Base-by-base conservation (phyloP, 2,888 invertebrate genomes). In the Malthinus seriepunctatus region DNA sequence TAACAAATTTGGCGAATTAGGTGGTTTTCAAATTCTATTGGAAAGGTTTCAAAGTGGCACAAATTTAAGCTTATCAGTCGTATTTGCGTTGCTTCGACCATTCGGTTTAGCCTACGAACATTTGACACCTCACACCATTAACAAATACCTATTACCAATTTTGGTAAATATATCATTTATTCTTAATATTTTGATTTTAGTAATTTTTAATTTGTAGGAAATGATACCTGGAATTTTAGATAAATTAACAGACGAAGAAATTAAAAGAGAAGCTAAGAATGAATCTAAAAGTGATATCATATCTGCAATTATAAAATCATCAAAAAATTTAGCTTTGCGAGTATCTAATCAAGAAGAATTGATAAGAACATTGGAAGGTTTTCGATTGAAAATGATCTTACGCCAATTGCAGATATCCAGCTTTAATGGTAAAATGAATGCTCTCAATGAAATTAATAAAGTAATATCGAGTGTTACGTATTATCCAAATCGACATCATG, bases 341-440 rank as follows among this genome's bases (percentile, higher is more conserved):
- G 87, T 95, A 60, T 89, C 90, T 0, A 88, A 89, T 66, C 91
- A 92, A 74, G 95, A 96, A 71, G 94, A 90, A 72, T 84, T 85
- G 69, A 86, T 88, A 66, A 86, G 88, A 66, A 82, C 77, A 4
- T 83, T 97, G 71, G 97, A 97, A 84, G 93, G 95, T 81, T 95
- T 97, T 84, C 86, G 97, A 70, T 83, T 97, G 68, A 95, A 96
- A 83, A 96, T 97, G 93, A 96, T 97, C 73, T 83, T 97, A 44
- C 68, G 78, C 76, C 87, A 95, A 71, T 81, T 97, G 66, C 95
- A 96, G 84, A 95, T 97, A 78, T 96, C 97, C 15, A 97, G 97
- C 51, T 98, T 97, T 77, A 97, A 97, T 81, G 97, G 97, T 34
- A 97, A 97, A 84, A 98, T 98, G 97, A 97, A 97, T 73, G 97